Percentiles rank a stretch among this genome's conserved stretches.
These are phyloP conservation scores for Aplodontia rufa DNA, from an alignment of 2,113 vertebrate genomes.

Conservation along the genomic window DNA sequence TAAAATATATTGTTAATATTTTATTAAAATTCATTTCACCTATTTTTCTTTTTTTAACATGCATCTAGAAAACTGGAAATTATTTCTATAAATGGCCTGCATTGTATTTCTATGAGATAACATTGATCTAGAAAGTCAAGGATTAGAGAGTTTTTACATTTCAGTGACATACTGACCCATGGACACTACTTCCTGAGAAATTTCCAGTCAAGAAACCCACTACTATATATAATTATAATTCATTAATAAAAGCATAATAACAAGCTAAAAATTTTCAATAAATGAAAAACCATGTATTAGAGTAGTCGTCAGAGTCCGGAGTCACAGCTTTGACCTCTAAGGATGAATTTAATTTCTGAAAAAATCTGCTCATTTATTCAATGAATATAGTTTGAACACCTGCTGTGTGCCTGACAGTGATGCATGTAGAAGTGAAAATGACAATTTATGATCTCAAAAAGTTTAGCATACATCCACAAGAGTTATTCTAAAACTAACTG, in stretches of 20 bases:
- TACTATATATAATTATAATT: too few species aligned
- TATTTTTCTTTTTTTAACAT: not conserved
- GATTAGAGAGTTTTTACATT: not conserved
- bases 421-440: not conserved
- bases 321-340: not conserved
- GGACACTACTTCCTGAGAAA: not conserved
- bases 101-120: not conserved
- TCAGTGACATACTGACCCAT: not conserved
- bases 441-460: not conserved
- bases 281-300: not conserved
- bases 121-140: not conserved
- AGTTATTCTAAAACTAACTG: not conserved
- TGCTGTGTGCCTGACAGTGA: not conserved
- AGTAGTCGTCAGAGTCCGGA: not conserved
- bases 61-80: constrained; percentile 14
- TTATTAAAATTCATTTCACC: not conserved
- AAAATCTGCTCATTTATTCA: not conserved
- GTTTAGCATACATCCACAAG: not conserved
- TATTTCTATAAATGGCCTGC: not conserved
- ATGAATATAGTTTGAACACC: not conserved
- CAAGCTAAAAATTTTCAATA: not conserved
- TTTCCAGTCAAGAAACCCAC: not conserved
- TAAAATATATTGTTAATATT: not conserved
- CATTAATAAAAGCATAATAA: not conserved
- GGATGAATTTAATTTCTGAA: constrained; percentile 20